A percentile compares a stretch with the other conserved stretches of the same genome.
Conservation (phyloP, 2,888 invertebrate genomes). For the Drosophila barbarae region DNA sequence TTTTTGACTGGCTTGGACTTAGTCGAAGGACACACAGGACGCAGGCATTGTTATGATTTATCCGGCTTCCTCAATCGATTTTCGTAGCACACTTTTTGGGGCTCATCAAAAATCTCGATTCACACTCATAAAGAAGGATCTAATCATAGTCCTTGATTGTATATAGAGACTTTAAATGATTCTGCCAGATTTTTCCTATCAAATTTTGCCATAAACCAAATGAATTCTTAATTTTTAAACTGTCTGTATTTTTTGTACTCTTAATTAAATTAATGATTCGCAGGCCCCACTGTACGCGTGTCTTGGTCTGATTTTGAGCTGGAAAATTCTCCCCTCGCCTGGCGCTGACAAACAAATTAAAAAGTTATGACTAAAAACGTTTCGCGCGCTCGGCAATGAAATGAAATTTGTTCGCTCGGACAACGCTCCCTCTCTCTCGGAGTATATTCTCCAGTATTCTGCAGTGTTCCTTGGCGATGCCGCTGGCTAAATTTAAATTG, state of each 20-base stretch:
- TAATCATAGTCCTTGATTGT: constrained; percentile 46
- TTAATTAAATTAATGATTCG: not conserved
- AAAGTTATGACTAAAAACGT: constrained; percentile 68
- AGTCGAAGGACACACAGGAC: constrained; percentile 12
- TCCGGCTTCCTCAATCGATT: constrained; percentile 56
- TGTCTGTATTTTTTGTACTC: not conserved
- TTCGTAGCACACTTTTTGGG: constrained; percentile 56
- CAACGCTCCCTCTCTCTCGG: constrained; percentile 36
- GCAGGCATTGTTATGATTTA: constrained; percentile 55
- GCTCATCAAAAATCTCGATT: constrained; percentile 10
- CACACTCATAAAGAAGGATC: constrained; percentile 22
- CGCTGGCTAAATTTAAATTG: constrained; percentile 71
- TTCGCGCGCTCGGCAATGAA: constrained; percentile 43
- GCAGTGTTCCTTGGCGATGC: constrained; percentile 35
- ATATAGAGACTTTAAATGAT: too few relatives aligned
- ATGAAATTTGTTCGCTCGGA: constrained; percentile 62
- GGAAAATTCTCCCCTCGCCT: constrained; percentile 39
- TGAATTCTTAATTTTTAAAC: not conserved
- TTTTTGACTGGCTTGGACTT: not conserved
- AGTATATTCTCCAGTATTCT: constrained; percentile 3
- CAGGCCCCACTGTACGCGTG: not conserved
- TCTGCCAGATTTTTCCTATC: too few relatives aligned
- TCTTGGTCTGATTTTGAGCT: constrained; percentile 28
- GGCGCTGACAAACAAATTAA: constrained; percentile 71
- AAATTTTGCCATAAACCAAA: not conserved